Percentiles rank a stretch among this genome's conserved stretches.
These are phyloP conservation scores for Manis crassicaudata DNA, from an alignment of 2,797 vertebrate species.

Conservation along the genomic window DNA sequence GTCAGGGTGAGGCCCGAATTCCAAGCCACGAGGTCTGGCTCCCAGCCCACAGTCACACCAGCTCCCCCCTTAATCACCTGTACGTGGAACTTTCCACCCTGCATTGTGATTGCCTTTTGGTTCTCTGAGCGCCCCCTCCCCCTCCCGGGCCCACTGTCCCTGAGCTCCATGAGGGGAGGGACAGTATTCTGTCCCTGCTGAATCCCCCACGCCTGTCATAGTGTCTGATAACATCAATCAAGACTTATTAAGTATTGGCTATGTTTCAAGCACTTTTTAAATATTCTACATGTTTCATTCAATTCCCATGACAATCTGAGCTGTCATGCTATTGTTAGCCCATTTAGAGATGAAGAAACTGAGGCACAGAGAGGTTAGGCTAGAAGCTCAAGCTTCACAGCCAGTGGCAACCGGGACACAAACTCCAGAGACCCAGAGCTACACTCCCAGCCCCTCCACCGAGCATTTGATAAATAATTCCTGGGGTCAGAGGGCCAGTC, in stretches of 20 bases:
- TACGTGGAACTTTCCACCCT: accelerated
- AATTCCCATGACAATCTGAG: not conserved
- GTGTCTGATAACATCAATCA: not conserved
- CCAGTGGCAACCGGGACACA: not conserved
- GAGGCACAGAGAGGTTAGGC: not conserved
- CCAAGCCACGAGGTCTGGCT: not conserved
- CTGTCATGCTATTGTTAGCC: too few species aligned
- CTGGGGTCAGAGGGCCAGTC: not conserved
- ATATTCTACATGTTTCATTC: not conserved
- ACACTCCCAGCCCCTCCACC: too few species aligned
- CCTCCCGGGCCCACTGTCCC: not conserved
- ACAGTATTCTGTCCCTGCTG: too few species aligned
- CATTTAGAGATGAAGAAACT: not conserved
- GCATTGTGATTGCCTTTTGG: accelerated
- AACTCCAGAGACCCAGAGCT: not conserved
- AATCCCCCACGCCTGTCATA: not conserved
- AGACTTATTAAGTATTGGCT: not conserved
- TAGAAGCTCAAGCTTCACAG: not conserved
- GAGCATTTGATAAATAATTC: too few species aligned
- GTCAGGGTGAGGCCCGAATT: not conserved
- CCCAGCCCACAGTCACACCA: not conserved
- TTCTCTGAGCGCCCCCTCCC: not conserved
- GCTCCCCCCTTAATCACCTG: not conserved
- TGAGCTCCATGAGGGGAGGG: accelerated
- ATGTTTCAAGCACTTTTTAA: not conserved